A percentile compares a stretch with the other conserved stretches of the same genome.
Evolutionary conservation across 2,888 invertebrate species (phyloP).

Genomic region (Eupsilia transversa): DNA sequence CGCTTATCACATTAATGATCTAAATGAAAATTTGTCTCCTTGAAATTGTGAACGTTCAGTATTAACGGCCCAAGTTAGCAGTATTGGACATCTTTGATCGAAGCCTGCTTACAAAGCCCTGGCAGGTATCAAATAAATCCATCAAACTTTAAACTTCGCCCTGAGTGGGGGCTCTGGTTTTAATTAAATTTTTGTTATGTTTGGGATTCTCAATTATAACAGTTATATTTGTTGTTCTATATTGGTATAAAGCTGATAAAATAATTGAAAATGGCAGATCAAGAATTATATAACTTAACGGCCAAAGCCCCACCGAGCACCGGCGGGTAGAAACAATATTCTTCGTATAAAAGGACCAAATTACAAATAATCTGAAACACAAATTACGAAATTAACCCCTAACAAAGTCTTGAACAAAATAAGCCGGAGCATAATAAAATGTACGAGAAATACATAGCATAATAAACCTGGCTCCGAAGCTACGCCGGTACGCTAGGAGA

Average conservation of each 20-base stretch:
- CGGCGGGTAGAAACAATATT: slow-evolving; percentile 4
- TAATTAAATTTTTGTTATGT: slow-evolving; percentile 63
- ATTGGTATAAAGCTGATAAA: neutral
- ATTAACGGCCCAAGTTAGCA: slow-evolving; percentile 62
- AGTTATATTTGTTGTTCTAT: slow-evolving; percentile 36
- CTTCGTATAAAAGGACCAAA: neutral
- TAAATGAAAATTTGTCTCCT: slow-evolving; percentile 74
- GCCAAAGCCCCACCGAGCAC: too few species aligned
- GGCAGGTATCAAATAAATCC: slow-evolving; percentile 69
- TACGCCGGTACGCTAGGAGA: slow-evolving; percentile 36
- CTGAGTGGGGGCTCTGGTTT: slow-evolving; percentile 40
- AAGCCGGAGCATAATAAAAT: slow-evolving; percentile 43
- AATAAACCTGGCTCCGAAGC: slow-evolving; percentile 49
- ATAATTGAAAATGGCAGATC: slow-evolving; percentile 14
- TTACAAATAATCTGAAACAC: slow-evolving; percentile 2
- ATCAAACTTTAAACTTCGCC: slow-evolving; percentile 62
- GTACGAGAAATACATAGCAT: slow-evolving; percentile 30
- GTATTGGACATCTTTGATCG: slow-evolving; percentile 67
- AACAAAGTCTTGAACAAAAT: slow-evolving; percentile 43
- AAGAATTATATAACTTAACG: slow-evolving; percentile 14
- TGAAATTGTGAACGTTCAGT: slow-evolving; percentile 69
- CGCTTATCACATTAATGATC: slow-evolving; percentile 67
- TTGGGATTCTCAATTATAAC: slow-evolving; percentile 41
- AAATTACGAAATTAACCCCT: slow-evolving; percentile 34
- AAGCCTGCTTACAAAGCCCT: slow-evolving; percentile 68